A percentile compares a stretch with the other conserved stretches of the same genome.
Conservation (phyloP, 2,113 vertebrate species). For the Seriola quinqueradiata region DNA sequence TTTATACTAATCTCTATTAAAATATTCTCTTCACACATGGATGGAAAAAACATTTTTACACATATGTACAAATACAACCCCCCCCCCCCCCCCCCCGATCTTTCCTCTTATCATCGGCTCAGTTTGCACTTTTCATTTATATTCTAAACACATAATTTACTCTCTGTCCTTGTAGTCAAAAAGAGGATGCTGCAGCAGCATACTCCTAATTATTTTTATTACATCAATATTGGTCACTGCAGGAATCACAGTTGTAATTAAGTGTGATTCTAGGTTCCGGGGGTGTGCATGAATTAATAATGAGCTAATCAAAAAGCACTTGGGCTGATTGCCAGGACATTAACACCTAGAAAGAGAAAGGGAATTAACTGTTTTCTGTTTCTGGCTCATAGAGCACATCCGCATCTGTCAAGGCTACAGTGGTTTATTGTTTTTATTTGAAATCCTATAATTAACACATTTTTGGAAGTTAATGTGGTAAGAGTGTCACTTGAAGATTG, state of each 20-base stretch:
- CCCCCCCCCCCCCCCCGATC: neutral
- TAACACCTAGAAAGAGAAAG: slow-evolving; percentile 68
- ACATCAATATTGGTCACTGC: slow-evolving; percentile 81
- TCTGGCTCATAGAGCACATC: slow-evolving; percentile 45
- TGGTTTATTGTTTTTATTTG: slow-evolving; percentile 50
- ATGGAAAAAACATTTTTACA: slow-evolving; percentile 7
- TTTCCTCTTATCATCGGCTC: slow-evolving; percentile 20
- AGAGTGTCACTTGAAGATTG: slow-evolving; percentile 16
- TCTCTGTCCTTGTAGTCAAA: slow-evolving; percentile 30
- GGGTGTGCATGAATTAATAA: slow-evolving; percentile 83
- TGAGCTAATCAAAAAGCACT: slow-evolving; percentile 84
- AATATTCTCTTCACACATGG: neutral
- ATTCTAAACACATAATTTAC: slow-evolving; percentile 55
- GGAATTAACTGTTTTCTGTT: slow-evolving; percentile 59
- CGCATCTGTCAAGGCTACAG: slow-evolving; percentile 54
- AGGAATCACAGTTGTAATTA: slow-evolving; percentile 80
- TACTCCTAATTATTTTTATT: slow-evolving; percentile 81
- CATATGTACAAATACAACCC: neutral
- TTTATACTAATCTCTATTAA: slow-evolving; percentile 14
- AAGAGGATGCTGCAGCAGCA: slow-evolving; percentile 57
- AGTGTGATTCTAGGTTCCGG: slow-evolving; percentile 80
- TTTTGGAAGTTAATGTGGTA: slow-evolving; percentile 29
- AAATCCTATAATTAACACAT: slow-evolving; percentile 46
- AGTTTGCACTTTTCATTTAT: slow-evolving; percentile 53
- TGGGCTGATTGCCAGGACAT: slow-evolving; percentile 74